phyloP scores from a whole-genome alignment of 2,888 invertebrate genomes.

The Oxyteleia sp. region DNA sequence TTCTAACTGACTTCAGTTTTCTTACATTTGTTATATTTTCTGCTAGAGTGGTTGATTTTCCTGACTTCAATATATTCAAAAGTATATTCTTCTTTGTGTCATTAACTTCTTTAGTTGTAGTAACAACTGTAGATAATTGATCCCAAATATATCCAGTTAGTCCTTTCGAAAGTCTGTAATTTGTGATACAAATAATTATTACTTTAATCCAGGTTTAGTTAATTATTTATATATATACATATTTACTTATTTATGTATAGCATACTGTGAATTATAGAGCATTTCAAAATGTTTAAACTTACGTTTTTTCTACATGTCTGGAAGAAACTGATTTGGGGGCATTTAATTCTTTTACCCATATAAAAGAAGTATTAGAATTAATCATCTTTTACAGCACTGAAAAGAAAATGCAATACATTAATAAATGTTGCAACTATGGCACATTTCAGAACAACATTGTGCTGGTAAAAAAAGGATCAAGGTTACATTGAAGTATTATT shows the following conservation, averaged over 20 bases:
- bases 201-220: no score
- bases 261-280: no score
- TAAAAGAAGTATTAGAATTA: no score
- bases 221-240: no score
- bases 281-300: conserved; percentile 16
- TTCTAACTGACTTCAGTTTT: conserved; percentile 74
- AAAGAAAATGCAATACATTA: no score
- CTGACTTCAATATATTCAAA: conserved; percentile 77
- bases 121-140: conserved; percentile 76
- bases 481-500: no score
- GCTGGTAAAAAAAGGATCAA: no score
- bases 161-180: conserved; percentile 80
- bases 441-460: no score
- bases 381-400: no score
- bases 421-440: no score
- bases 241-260: background rate
- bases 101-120: conserved; percentile 74
- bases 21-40: conserved; percentile 74
- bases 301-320: conserved; percentile 7
- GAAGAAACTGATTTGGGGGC: conserved; percentile 34
- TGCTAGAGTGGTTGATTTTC: conserved; percentile 71
- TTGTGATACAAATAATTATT: no score
- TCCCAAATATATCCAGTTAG: conserved; percentile 82
- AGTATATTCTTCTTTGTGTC: conserved; percentile 81
- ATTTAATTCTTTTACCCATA: conserved; percentile 45